phyloP scores from a whole-genome alignment of 2,888 invertebrate species.

The Tyria jacobaeae region DNA sequence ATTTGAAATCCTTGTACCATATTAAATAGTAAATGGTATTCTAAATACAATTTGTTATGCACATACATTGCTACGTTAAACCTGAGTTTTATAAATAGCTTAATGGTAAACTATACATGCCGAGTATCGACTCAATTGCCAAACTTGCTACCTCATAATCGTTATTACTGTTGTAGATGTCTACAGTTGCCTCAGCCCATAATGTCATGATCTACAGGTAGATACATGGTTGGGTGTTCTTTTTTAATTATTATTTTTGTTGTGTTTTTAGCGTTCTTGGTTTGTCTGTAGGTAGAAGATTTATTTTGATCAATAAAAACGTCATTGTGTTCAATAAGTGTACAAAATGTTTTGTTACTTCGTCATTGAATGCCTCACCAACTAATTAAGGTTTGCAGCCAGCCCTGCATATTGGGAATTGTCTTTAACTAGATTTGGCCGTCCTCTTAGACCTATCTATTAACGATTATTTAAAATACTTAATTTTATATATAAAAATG shows the following conservation, averaged over 20 bases:
- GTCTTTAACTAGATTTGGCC: too few relatives aligned
- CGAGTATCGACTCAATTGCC: constrained; percentile 15
- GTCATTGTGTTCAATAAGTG: too few relatives aligned
- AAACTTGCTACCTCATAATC: constrained; percentile 18
- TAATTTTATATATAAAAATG: too few relatives aligned
- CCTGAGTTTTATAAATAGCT: neutral
- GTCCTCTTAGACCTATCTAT: too few relatives aligned
- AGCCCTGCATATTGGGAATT: too few relatives aligned
- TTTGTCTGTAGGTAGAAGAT: neutral
- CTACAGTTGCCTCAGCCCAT: constrained; percentile 1
- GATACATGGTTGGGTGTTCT: too few relatives aligned
- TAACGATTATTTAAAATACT: too few relatives aligned
- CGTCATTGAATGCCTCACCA: too few relatives aligned
- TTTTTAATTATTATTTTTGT: neutral
- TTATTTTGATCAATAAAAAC: neutral
- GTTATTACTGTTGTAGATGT: constrained; percentile 15
- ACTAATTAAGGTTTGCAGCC: too few relatives aligned
- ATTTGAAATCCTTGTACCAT: too few relatives aligned
- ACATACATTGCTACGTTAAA: neutral
- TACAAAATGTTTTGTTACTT: neutral
- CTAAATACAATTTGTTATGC: neutral
- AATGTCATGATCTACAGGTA: too few relatives aligned
- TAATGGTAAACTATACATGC: constrained; percentile 3
- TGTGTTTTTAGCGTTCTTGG: too few relatives aligned
- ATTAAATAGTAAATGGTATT: neutral